phyloP scores from a whole-genome alignment of 1,140 invertebrate species.

The Trachymyrmex cornetzi region DNA sequence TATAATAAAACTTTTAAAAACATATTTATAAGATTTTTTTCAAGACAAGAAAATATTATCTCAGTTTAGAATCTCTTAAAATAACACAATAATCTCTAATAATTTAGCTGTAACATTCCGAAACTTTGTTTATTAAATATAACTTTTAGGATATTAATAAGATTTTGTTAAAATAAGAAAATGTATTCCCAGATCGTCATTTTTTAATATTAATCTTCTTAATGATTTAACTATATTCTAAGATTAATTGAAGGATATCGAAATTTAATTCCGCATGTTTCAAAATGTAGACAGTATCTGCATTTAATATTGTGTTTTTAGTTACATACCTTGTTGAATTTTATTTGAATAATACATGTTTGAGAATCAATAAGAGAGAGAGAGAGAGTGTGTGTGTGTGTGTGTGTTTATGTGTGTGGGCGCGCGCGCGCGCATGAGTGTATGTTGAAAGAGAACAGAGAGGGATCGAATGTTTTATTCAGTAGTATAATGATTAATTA shows the following conservation, averaged over 20 bases:
- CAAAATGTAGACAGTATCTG: neutral
- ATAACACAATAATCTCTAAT: neutral
- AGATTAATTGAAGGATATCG: neutral
- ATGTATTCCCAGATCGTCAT: neutral
- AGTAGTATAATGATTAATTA: slow-evolving; percentile 47
- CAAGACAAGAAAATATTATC: neutral
- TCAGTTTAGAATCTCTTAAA: neutral
- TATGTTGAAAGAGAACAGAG: neutral
- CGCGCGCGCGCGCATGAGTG: too few relatives aligned
- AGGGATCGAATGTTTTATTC: slow-evolving; percentile 29
- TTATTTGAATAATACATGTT: neutral
- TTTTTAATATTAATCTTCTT: neutral
- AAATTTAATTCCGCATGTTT: neutral
- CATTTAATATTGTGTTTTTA: slow-evolving; percentile 7
- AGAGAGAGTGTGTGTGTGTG: neutral
- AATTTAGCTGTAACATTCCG: neutral
- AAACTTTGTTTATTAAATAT: neutral
- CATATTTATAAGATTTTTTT: neutral
- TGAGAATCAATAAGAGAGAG: neutral
- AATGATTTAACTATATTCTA: neutral
- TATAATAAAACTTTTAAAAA: neutral
- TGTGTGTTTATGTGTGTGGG: too few relatives aligned
- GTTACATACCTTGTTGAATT: neutral
- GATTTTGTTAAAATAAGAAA: neutral
- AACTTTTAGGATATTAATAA: neutral